phyloP scores from a whole-genome alignment of 2,888 invertebrate genomes.

The Glaucopsyche alexis region DNA sequence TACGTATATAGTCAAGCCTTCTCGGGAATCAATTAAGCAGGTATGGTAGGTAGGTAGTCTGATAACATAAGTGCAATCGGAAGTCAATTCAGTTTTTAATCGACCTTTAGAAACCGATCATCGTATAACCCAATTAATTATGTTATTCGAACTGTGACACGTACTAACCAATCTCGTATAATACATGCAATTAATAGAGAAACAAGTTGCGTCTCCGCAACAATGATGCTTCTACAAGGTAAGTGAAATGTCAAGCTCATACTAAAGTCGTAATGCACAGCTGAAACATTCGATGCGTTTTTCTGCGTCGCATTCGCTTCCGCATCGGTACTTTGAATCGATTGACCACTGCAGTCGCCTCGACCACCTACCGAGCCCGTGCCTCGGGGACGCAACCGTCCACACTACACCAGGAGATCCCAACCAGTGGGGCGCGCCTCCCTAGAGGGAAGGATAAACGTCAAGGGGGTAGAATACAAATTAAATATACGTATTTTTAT shows the following conservation, averaged over 20 bases:
- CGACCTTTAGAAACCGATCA: constrained; percentile 25
- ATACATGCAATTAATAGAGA: neutral
- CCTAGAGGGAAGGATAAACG: too few species aligned
- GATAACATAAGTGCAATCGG: constrained; percentile 25
- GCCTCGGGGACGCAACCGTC: constrained; percentile 63
- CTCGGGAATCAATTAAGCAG: neutral
- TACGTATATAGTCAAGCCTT: too few species aligned
- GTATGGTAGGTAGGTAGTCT: neutral
- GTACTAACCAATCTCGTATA: neutral
- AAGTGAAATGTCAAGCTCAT: constrained; percentile 14
- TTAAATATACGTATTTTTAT: too few species aligned
- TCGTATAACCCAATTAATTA: constrained; percentile 1
- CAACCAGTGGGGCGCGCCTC: too few species aligned
- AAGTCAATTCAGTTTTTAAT: constrained; percentile 28
- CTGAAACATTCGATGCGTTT: constrained; percentile 42
- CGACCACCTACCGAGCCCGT: constrained; percentile 65
- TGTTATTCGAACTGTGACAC: constrained; percentile 7
- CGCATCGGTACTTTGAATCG: constrained; percentile 73
- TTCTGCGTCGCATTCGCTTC: constrained; percentile 68
- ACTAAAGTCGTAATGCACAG: constrained; percentile 17
- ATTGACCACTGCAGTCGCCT: constrained; percentile 75
- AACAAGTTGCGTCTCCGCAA: neutral
- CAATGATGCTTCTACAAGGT: neutral
- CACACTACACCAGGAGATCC: neutral
- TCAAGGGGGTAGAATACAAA: too few species aligned